A percentile compares a stretch with the other conserved stretches of the same genome.
These are phyloP conservation scores for Pristionchus entomophagus DNA, from an alignment of 2,888 invertebrate genomes.

Conservation along the genomic window DNA sequence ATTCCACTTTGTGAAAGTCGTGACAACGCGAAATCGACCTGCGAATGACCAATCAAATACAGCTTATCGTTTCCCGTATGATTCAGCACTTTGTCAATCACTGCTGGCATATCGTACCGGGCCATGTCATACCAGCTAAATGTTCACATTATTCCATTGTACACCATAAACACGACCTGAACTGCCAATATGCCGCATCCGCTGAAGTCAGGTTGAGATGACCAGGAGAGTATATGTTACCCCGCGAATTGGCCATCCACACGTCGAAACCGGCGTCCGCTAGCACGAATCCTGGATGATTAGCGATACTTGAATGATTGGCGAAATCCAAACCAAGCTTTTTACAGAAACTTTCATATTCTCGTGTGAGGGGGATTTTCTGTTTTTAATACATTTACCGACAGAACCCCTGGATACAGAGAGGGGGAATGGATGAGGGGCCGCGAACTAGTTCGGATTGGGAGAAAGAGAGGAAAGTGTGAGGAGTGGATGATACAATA, in stretches of 20 bases:
- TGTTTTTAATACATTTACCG: no score
- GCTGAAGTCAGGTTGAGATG: neutral
- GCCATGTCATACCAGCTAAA: slow-evolving; percentile 36
- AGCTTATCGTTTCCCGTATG: neutral
- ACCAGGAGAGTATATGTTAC: neutral
- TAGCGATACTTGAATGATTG: neutral
- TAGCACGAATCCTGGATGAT: slow-evolving; percentile 1
- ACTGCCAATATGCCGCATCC: neutral
- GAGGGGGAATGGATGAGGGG: no score
- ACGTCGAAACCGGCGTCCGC: slow-evolving; percentile 9
- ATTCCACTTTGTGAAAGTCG: no score
- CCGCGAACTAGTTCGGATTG: no score
- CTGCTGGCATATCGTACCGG: slow-evolving; percentile 2
- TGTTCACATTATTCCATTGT: neutral
- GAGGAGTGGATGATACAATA: no score
- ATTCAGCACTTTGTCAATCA: neutral
- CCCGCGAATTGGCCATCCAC: slow-evolving; percentile 18
- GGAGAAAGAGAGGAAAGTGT: no score
- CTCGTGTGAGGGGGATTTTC: no score
- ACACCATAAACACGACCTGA: no score
- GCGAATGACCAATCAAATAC: slow-evolving; percentile 1
- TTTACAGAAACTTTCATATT: neutral
- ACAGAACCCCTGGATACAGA: no score
- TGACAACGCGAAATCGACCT: neutral
- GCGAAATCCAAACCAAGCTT: neutral